These are phyloP conservation scores for Hypanus sabinus DNA, from an alignment of 2,113 vertebrate species.

Conservation along the genomic window DNA sequence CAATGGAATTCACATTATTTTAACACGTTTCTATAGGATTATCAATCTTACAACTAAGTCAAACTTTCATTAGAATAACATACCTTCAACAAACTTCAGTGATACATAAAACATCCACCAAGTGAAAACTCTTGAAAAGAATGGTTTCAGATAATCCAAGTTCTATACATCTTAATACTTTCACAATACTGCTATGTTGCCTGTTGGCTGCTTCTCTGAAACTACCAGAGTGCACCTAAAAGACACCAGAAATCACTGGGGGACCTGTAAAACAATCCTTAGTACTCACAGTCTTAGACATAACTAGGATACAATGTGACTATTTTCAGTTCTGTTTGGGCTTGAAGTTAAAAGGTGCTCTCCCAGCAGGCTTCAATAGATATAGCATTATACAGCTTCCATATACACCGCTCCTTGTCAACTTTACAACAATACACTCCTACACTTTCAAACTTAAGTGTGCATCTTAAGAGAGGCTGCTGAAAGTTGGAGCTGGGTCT, in stretches of 20 bases:
- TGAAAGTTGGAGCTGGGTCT: not conserved
- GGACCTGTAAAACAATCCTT: not conserved
- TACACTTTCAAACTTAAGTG: not conserved
- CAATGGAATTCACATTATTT: not conserved
- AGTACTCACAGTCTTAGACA: not conserved
- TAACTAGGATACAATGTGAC: not conserved
- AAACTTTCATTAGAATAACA: too few relatives aligned
- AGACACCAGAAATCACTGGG: not conserved
- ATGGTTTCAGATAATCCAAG: not conserved
- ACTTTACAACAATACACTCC: not conserved
- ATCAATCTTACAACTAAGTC: not conserved
- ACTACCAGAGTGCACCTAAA: not conserved
- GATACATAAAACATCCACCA: not conserved
- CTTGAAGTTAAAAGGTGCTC: not conserved
- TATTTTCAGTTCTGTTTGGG: not conserved
- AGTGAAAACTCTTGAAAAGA: not conserved
- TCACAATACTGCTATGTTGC: not conserved
- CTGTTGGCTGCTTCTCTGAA: not conserved
- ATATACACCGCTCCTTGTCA: not conserved
- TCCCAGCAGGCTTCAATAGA: not conserved
- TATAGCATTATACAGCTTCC: not conserved
- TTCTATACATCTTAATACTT: not conserved
- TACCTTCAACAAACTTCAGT: too few relatives aligned
- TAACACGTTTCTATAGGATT: not conserved
- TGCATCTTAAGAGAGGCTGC: not conserved